These are phyloP conservation scores for Lycodopsis pacificus DNA, from an alignment of 2,797 vertebrate species.

Conservation along the genomic window DNA sequence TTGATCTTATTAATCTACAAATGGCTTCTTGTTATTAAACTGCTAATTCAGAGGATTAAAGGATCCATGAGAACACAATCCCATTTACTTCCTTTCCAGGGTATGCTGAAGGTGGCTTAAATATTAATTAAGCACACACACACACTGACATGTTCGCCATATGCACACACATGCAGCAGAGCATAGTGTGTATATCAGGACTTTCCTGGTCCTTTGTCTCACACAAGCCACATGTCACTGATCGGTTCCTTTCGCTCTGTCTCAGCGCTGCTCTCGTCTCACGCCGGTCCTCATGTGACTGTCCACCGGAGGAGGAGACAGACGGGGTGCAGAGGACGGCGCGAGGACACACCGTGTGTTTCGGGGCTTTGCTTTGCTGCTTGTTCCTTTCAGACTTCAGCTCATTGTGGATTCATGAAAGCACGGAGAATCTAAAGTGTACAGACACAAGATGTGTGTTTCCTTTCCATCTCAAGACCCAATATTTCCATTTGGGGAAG, in stretches of 20 bases:
- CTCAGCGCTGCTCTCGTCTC: conserved; percentile 26
- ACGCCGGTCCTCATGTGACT: conserved; percentile 31
- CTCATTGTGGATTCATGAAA: conserved; percentile 43
- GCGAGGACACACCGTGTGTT: conserved; percentile 21
- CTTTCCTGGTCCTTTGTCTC: conserved; percentile 30
- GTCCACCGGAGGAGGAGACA: conserved; percentile 15
- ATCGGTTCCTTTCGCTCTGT: conserved; percentile 50
- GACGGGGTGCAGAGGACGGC: background rate
- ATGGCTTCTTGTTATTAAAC: conserved; percentile 86
- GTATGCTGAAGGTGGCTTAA: conserved; percentile 81
- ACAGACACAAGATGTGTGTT: conserved; percentile 33
- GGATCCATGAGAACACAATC: conserved; percentile 83
- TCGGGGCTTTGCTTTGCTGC: conserved; percentile 23
- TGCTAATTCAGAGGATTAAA: conserved; percentile 84
- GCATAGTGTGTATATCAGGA: conserved; percentile 21
- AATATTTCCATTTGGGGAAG: conserved; percentile 46
- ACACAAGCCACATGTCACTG: conserved; percentile 44
- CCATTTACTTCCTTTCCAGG: conserved; percentile 76
- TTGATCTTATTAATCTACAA: conserved; percentile 85
- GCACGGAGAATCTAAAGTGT: conserved; percentile 12
- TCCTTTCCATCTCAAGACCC: conserved; percentile 21
- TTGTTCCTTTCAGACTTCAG: conserved; percentile 26
- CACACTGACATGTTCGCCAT: conserved; percentile 46
- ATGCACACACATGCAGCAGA: conserved; percentile 44
- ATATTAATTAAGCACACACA: conserved; percentile 80